Evolutionary conservation across 2,888 invertebrate species (phyloP), one percentile per base, ranked within the genome.

Genomic region (Boloria euphrosyne): DNA sequence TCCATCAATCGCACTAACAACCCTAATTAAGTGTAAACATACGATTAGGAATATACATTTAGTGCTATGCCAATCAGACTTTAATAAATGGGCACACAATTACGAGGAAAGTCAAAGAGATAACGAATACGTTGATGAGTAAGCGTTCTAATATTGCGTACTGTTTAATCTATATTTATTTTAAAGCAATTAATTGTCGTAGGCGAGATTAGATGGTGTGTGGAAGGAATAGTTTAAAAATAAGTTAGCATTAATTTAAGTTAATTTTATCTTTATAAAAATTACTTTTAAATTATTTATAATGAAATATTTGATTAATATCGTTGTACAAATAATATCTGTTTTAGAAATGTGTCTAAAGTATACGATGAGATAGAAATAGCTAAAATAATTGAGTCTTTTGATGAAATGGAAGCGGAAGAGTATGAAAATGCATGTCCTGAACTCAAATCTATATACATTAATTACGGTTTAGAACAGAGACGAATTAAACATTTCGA

Each of bases 61-160:
- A 1, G 75, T 91, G 14, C 70, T 92, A 7, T 89, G 90, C 70
- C 89, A 91, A 18, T 83, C 86, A 3, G 91, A 89, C 72, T 89
- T 90, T 67, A 55, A 68, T 38, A 87, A 82, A 74, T 92, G 92
- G 91, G 85, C 78, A 16, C 83, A 84, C 68, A 65, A 76, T 3
- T 84, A 85, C 64, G 91, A 91, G 59, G 88, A 90, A 72, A 63
- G 76, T 13, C 84, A 81, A 66, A 78, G 78, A 58, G 87, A 88
- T 72, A 76, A 73, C 52, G 89, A 90, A 60, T 65, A 79, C 7
- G 51, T 78, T 44, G 83, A 82, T 22, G 85, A 86, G 89, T 89
- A 77, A 80, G 85, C 47, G 31, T 47, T 44, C 31, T 59, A 49
- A 31, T 49, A 31, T 49, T 55, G n/a, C 16, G 44, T 22, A 49